Evolutionary conservation across 2,888 invertebrate species (phyloP), one percentile per base, ranked within the genome.

Genomic region (Hydriomena furcata): DNA sequence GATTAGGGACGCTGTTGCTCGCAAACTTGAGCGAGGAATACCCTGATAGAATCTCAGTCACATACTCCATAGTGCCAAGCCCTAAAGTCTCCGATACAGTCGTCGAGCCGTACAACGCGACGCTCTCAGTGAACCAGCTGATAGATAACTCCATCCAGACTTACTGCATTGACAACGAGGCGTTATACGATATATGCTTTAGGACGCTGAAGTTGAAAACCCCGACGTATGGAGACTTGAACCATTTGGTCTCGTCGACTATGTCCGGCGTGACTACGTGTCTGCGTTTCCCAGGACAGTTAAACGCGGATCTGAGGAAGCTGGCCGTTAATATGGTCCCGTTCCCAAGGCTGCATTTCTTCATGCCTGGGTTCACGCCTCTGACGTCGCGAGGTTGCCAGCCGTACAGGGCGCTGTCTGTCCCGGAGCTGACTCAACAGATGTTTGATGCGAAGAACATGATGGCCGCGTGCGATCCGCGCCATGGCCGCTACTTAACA

Each of bases 401-500:
- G 73, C 94, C 96, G 66, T 97, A 96, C 84, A 91, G 96, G 57
- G 94, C 97, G 12, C 79, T 96, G 4, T 95, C 96, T 0, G 97
- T 98, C 0, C 96, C 97, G 0, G 97, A 98, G 80, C 90, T 98
- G 21, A 97, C 97, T 0, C 93, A 95, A 63, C 96, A 96, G 78
- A 95, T 96, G 95, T 98, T 97, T 73, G 97, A 97, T 73, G 95
- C 97, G 4, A 97, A 97, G 82, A 98, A 97, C 82, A 97, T 97
- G 97, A 98, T 97, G 97, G 97, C 97, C 2, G 97, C 97, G 5
- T 97, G 97, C 71, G 96, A 97, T 76, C 97, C 97, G 0, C 92
- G 97, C 10, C 96, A 95, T 73, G 97, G 97, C 8, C 92, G 97
- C 41, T 97, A 97, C 71, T 84, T 97, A 24, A 97, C 97, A 0